Percentiles rank a stretch among this genome's conserved stretches.
Conservation (phyloP, 2,888 invertebrate species). For the Melolontha melolontha region DNA sequence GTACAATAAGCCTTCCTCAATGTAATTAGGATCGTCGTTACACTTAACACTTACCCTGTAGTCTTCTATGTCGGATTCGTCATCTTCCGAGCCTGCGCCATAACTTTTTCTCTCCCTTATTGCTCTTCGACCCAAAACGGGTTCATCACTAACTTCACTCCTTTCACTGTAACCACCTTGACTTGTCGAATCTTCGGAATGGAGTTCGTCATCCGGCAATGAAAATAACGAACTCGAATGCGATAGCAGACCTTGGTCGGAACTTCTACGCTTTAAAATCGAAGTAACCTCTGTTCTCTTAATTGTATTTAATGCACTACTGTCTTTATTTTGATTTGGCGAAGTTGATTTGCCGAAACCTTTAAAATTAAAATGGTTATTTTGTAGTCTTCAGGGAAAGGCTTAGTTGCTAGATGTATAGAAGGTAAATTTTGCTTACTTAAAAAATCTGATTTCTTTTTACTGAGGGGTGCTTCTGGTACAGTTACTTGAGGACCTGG, state of each 20-base stretch:
- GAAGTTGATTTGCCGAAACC: conserved; percentile 46
- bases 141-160: conserved; percentile 78
- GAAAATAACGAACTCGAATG: conserved; percentile 65
- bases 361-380: conserved; percentile 23
- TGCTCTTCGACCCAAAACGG: conserved; percentile 74
- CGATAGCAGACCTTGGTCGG: conserved; percentile 66
- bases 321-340: conserved; percentile 48
- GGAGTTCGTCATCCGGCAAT: conserved; percentile 66
- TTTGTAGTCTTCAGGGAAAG: neutral
- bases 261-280: conserved; percentile 71
- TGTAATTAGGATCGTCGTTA: too few species aligned
- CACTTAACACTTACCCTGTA: conserved; percentile 68
- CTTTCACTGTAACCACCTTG: conserved; percentile 74
- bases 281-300: conserved; percentile 68
- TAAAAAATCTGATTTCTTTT: conserved; percentile 59
- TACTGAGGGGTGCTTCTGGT: conserved; percentile 55
- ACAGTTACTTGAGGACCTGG: conserved; percentile 71
- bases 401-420: too few species aligned
- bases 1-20: too few species aligned
- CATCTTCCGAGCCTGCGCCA: conserved; percentile 74
- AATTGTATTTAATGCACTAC: conserved; percentile 59
- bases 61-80: conserved; percentile 82
- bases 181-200: conserved; percentile 78
- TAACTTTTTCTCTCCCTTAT: conserved; percentile 69
- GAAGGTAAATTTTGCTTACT: conserved; percentile 47